Evolutionary conservation across 2,113 vertebrate genomes (phyloP).

Genomic region (Mirounga angustirostris): DNA sequence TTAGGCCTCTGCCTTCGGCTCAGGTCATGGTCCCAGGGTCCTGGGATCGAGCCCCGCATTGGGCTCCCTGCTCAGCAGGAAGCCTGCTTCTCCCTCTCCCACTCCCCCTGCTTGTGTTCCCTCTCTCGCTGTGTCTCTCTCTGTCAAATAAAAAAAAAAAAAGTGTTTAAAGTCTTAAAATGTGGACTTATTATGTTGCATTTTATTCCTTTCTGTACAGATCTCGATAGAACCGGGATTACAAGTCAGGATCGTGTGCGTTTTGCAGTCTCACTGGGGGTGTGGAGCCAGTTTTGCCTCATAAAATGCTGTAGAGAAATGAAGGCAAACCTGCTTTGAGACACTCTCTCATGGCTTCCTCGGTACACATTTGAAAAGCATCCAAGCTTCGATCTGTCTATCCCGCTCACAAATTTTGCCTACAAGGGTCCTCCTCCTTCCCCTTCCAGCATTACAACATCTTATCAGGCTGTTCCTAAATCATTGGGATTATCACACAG

Average conservation of each 20-base stretch:
- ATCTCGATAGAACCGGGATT: background rate
- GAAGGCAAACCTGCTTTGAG: constrained; percentile 45
- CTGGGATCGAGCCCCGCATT: too few species aligned
- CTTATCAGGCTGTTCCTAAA: constrained; percentile 21
- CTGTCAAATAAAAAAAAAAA: too few species aligned
- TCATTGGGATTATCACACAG: constrained; percentile 28
- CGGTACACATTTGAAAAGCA: constrained; percentile 25
- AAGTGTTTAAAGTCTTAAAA: constrained; percentile 4
- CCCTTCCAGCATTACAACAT: background rate
- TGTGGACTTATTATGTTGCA: background rate
- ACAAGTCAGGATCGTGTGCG: background rate
- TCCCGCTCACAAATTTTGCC: background rate
- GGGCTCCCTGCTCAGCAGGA: too few species aligned
- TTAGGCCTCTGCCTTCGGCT: too few species aligned
- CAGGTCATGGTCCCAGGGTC: too few species aligned
- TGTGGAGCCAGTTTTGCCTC: constrained; percentile 2
- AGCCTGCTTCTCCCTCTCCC: too few species aligned
- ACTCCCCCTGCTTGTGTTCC: too few species aligned
- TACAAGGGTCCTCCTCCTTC: background rate
- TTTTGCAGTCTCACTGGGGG: constrained; percentile 34
- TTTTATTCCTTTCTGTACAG: constrained; percentile 17
- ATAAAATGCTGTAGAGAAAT: constrained; percentile 20
- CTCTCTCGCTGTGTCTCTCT: too few species aligned
- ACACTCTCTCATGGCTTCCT: background rate
- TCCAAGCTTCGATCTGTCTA: background rate